Percentiles rank a stretch among this genome's conserved stretches.
phyloP scores from a whole-genome alignment of 2,888 invertebrate genomes.

The Eugnorisma glareosa region DNA sequence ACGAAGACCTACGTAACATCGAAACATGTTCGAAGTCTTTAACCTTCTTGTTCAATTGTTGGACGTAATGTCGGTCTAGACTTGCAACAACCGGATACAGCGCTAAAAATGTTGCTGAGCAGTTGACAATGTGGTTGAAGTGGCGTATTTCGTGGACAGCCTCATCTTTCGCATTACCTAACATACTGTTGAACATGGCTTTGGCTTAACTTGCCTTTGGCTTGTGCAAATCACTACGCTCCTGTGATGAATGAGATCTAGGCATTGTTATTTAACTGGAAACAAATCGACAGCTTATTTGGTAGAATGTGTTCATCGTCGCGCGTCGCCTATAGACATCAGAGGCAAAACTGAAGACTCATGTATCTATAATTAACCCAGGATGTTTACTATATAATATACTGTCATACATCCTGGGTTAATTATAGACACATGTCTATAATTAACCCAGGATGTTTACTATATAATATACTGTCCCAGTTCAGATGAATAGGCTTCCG shows the following conservation, averaged over 20 bases:
- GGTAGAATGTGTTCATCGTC: not conserved
- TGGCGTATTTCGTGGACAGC: not conserved
- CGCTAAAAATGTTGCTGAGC: not conserved
- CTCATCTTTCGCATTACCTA: not conserved
- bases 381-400: not conserved
- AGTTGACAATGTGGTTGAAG: not conserved
- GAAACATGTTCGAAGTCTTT: constrained; percentile 41
- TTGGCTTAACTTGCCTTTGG: no score
- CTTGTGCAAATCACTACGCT: no score
- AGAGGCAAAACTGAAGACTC: not conserved
- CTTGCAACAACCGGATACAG: not conserved
- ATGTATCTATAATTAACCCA: not conserved
- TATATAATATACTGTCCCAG: no score
- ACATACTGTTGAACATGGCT: no score
- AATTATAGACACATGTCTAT: not conserved
- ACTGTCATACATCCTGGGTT: no score
- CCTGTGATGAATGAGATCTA: not conserved
- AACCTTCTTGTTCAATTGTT: constrained; percentile 29
- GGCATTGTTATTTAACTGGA: not conserved
- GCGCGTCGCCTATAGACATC: not conserved
- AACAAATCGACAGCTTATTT: not conserved
- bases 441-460: not conserved
- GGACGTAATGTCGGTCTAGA: not conserved
- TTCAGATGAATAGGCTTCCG: no score
- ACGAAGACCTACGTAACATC: constrained; percentile 43